phyloP scores from a whole-genome alignment of 2,113 vertebrate genomes.

The Erinaceus europaeus region DNA sequence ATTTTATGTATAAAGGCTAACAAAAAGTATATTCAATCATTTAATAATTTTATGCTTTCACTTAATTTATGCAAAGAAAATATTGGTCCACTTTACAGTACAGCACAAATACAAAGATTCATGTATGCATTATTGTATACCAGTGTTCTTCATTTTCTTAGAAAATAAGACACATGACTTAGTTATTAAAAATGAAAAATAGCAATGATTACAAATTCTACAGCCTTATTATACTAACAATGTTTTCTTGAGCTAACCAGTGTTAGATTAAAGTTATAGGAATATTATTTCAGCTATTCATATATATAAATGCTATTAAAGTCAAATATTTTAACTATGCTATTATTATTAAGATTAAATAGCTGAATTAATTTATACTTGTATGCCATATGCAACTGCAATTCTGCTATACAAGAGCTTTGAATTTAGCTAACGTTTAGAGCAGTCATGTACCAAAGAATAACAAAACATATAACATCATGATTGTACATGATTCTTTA shows the following conservation, averaged over 20 bases:
- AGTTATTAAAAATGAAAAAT: conserved; percentile 82
- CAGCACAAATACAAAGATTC: conserved; percentile 73
- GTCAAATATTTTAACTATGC: conserved; percentile 79
- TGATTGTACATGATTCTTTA: conserved; percentile 46
- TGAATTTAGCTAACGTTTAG: conserved; percentile 70
- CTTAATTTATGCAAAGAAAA: conserved; percentile 76
- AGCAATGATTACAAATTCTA: conserved; percentile 82
- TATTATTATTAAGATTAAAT: conserved; percentile 82
- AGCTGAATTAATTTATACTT: conserved; percentile 76
- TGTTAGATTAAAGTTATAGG: conserved; percentile 83
- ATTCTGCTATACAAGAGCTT: conserved; percentile 73
- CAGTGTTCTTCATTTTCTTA: conserved; percentile 74
- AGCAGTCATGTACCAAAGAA: not conserved
- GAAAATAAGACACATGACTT: conserved; percentile 79
- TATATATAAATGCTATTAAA: conserved; percentile 78
- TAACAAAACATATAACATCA: conserved; percentile 53
- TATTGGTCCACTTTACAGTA: conserved; percentile 69
- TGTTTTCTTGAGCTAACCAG: conserved; percentile 78
- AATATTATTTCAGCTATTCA: conserved; percentile 76
- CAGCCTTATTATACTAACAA: conserved; percentile 78
- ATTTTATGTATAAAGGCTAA: conserved; percentile 51
- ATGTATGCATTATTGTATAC: conserved; percentile 67
- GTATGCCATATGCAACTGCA: conserved; percentile 68
- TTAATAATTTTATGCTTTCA: conserved; percentile 71
- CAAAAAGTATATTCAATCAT: conserved; percentile 56